Base-by-base conservation (phyloP, 2,797 vertebrate species). In the Coluber constrictor region DNA sequence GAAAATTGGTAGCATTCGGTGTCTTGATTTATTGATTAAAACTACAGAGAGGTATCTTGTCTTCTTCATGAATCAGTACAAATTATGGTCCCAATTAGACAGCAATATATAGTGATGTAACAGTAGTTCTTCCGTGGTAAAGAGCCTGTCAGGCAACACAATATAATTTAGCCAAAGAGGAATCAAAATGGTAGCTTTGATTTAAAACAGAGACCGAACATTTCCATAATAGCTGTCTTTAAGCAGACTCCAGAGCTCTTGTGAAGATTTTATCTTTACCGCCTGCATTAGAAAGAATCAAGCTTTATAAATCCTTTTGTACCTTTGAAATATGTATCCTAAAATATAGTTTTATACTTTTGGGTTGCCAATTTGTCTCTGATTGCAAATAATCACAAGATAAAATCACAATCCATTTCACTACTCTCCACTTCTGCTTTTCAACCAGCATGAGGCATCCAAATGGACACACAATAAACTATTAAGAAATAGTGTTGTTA, bases 21-120 rank as follows among this genome's bases (percentile, higher is more conserved):
- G 93, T 91, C 90, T 87, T 79, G 56, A 94, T 91, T 88, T 96
- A 93, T 86, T 83, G 93, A 96, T 95, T 96, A 95, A 95, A 96
- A 93, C 95, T 92, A 95, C 87, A 5, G 16, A 56, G 23, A 70
- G 54, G 32, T 9, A 12, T 43, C 47, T 74, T 55, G n/a, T n/a
- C 6, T 57, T 27, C 13, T 47, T n/a, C 23, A 92, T 51, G 55
- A 90, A 59, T 61, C 25, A 51, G 87, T 83, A 47, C 94, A 95
- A 47, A 87, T 79, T 16, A 94, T 92, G 93, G 95, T 88, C 96
- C 54, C 86, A 96, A 94, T 96, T 95, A 96, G 79, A 55, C 89
- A 91, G 89, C 94, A 92, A 96, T 91, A 92, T 60, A 93, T 87
- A 20, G 74, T 89, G 92, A 92, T 25, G 37, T 90, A 96, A 94